Conservation (phyloP, 2,797 vertebrate species). For the Carduelis carduelis region DNA sequence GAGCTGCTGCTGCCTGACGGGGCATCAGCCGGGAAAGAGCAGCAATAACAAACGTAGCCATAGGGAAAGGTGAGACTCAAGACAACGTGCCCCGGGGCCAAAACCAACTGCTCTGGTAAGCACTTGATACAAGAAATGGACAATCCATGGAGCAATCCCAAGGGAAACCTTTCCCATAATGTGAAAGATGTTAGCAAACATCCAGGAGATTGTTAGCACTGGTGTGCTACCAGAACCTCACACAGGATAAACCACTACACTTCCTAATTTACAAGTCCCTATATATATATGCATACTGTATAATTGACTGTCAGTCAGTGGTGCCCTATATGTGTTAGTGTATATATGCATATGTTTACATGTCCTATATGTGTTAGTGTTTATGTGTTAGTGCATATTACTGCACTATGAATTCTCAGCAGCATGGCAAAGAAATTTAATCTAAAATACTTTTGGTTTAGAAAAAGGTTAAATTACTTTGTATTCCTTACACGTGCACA, state of each 20-base stretch:
- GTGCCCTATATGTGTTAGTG: background rate
- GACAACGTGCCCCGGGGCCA: rapidly evolving
- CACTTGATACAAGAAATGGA: background rate
- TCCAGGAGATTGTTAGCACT: background rate
- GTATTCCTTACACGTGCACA: background rate
- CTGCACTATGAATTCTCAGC: background rate
- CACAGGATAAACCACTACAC: background rate
- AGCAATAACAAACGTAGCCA: background rate
- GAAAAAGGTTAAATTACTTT: background rate
- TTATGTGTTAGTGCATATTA: background rate
- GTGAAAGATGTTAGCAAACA: background rate
- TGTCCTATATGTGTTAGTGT: too few species aligned
- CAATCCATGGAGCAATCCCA: background rate
- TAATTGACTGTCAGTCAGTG: background rate
- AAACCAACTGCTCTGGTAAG: background rate
- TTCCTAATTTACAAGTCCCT: background rate
- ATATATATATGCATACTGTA: background rate
- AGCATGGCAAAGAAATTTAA: background rate
- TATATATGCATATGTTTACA: background rate
- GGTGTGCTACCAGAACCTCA: background rate
- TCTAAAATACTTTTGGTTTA: background rate
- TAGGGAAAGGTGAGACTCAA: background rate
- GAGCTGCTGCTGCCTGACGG: background rate
- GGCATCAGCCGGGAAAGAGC: background rate
- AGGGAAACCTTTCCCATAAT: background rate